Base-by-base conservation (phyloP, 2,888 invertebrate species). In the Cyclophora punctaria region DNA sequence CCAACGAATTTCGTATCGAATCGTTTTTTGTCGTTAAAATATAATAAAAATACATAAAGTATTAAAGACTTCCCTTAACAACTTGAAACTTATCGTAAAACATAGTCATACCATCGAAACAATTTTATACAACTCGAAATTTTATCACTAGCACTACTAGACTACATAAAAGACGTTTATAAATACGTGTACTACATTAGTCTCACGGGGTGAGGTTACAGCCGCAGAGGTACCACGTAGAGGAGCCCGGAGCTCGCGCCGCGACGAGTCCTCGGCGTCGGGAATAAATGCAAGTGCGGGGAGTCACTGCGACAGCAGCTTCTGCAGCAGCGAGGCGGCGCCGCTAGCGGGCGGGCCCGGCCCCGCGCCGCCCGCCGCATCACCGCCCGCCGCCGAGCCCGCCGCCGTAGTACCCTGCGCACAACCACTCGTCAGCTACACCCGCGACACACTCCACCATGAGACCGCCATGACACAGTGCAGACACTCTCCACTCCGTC, bases 221-320 rank as follows among this genome's bases (percentile, higher is more conserved):
- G 84, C 83, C 83, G 79, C 72, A 73, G 82, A 83, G 84, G 83
- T 83, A 83, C 83, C 79, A 77, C 78, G 82, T 83, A 78, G 75
- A 79, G 78, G 74, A 72, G 75, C 72, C 63, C 65, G 68, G 72
- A 67, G 68, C 67, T 59, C 69, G 72, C 69, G 37, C 5, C 37
- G 37, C 37, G 37, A 37, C 37, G 37, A 5, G 37, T 5, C 64
- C 58, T 64, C 62, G 64, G 65, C 70, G 71, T 71, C 70, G 69
- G 55, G 64, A 71, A 76, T 84, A 84, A 84, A 84, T 83, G 84
- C 84, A 82, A 73, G 64, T 59, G 51, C 41, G 55, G 52, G 55
- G 47, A 59, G 59, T 92, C 92, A 93, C 91, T 96, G 95, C 68
- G 95, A 95, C 76, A 96, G 90, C 78, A 96, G 90, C 87, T 96